phyloP scores from a whole-genome alignment of 2,888 invertebrate species.

The Acrobeloides nanus region DNA sequence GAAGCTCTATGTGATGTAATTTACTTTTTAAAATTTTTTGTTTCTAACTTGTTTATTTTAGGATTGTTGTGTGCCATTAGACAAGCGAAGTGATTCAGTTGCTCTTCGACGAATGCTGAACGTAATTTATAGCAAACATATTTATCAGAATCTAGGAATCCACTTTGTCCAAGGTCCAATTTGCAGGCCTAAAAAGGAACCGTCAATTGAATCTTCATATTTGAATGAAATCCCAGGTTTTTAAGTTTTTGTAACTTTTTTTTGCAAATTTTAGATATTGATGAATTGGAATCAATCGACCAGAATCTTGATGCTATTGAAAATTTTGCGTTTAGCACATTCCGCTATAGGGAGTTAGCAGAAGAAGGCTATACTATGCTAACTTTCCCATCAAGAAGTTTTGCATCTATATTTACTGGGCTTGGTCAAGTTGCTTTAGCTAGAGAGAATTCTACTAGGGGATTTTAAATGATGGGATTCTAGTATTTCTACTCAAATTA shows the following conservation, averaged over 20 bases:
- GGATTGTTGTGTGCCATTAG: constrained; percentile 31
- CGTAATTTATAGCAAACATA: constrained; percentile 27
- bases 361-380: constrained; percentile 19
- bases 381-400: constrained; percentile 15
- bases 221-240: too few species aligned
- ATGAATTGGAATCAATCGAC: constrained; percentile 8
- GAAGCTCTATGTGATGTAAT: constrained; percentile 22
- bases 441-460: too few species aligned
- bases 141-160: constrained; percentile 28
- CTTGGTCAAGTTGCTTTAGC: constrained; percentile 24
- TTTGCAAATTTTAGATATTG: constrained; percentile 11
- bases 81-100: constrained; percentile 27
- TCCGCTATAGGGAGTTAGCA: constrained; percentile 22
- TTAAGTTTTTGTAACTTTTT: too few species aligned
- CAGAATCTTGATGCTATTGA: constrained; percentile 22
- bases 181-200: too few species aligned
- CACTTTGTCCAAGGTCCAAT: constrained; percentile 36
- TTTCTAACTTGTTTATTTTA: constrained; percentile 12
- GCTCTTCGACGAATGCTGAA: constrained; percentile 26
- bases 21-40: neutral
- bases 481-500: neutral
- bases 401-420: constrained; percentile 16
- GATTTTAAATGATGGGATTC: neutral
- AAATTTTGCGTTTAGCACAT: constrained; percentile 19
- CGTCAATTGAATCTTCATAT: too few species aligned